These are phyloP conservation scores for Ctenicera cuprea DNA, from an alignment of 2,888 invertebrate genomes.

Conservation along the genomic window DNA sequence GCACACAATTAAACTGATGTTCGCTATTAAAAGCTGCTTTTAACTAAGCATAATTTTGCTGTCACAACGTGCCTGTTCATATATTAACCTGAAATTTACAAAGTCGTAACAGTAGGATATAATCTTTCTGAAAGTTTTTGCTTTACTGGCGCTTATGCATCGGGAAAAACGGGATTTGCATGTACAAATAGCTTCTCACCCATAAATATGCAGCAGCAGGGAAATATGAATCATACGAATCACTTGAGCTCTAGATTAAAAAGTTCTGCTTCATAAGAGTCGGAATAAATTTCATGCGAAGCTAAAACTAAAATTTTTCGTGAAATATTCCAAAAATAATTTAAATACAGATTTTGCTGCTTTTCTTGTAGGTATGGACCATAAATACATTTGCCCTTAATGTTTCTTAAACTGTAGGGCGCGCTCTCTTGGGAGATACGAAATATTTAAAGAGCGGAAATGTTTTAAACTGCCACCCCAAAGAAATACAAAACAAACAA, in stretches of 20 bases:
- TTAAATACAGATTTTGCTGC: too few relatives aligned
- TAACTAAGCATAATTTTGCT: conserved; percentile 7
- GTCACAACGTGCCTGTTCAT: conserved; percentile 22
- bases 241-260: neutral
- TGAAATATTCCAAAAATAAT: too few relatives aligned
- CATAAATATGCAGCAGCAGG: conserved; percentile 13
- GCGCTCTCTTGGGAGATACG: too few relatives aligned
- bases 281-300: too few relatives aligned
- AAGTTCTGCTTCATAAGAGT: too few relatives aligned
- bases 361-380: too few relatives aligned
- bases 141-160: conserved; percentile 8
- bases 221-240: neutral
- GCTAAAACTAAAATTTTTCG: too few relatives aligned
- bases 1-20: conserved; percentile 1
- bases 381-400: too few relatives aligned
- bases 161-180: conserved; percentile 18
- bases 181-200: conserved; percentile 9
- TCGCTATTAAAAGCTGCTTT: conserved; percentile 11
- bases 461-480: too few relatives aligned
- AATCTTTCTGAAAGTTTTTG: conserved; percentile 5
- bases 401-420: too few relatives aligned
- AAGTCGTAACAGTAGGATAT: conserved; percentile 16
- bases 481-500: too few relatives aligned
- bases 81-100: conserved; percentile 21
- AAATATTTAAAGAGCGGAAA: too few relatives aligned